These are phyloP conservation scores for Oppia nitens DNA, from an alignment of 1,140 invertebrate genomes.

Conservation along the genomic window DNA sequence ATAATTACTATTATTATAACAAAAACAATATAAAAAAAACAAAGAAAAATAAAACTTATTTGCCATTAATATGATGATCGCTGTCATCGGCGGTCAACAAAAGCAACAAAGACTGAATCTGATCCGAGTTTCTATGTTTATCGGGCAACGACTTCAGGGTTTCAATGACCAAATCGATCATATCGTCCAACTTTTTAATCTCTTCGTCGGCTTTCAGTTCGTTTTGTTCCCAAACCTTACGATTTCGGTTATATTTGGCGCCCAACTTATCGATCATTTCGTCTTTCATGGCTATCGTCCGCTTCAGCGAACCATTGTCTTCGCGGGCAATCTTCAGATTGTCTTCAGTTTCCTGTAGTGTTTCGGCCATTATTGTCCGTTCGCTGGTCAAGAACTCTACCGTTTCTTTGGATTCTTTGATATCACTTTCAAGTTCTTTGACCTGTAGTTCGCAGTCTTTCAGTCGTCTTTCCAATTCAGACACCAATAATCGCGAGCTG, in stretches of 20 bases:
- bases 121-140: neutral
- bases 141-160: constrained; percentile 2
- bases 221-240: constrained; percentile 17
- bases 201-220: constrained; percentile 15
- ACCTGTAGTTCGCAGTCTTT: too few relatives aligned
- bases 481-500: too few relatives aligned
- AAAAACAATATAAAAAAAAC: too few relatives aligned
- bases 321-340: too few relatives aligned
- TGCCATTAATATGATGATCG: too few relatives aligned
- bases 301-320: too few relatives aligned
- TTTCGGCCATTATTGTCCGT: constrained; percentile 5
- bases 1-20: too few relatives aligned
- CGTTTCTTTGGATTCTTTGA: constrained; percentile 11
- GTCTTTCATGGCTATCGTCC: neutral
- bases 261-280: constrained; percentile 7
- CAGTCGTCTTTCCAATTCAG: too few relatives aligned
- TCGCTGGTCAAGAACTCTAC: constrained; percentile 10
- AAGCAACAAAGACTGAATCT: neutral
- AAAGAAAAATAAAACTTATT: too few relatives aligned
- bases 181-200: constrained; percentile 19
- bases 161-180: constrained; percentile 17
- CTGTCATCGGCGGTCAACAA: neutral
- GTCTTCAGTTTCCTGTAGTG: constrained; percentile 9
- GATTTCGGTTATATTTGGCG: constrained; percentile 16
- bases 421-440: constrained; percentile 9